Evolutionary conservation across 2,888 invertebrate species (phyloP).

Genomic region (Pasiphila rectangulata): DNA sequence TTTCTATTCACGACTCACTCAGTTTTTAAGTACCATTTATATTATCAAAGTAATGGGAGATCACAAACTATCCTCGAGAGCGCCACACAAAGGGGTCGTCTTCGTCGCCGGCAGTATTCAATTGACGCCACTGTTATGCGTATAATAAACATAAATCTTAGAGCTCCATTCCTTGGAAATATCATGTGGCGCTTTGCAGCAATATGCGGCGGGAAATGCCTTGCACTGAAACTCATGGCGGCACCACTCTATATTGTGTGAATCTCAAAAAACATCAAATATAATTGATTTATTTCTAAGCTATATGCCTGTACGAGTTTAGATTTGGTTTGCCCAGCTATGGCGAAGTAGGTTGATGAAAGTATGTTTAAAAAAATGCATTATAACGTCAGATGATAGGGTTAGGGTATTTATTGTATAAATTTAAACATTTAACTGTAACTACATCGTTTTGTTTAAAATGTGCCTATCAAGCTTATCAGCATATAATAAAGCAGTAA

Average conservation of each 20-base stretch:
- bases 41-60: slow-evolving; percentile 44
- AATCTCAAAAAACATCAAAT: no score
- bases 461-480: background rate
- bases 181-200: slow-evolving; percentile 46
- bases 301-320: no score
- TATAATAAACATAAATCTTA: slow-evolving; percentile 59
- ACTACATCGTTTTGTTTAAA: background rate
- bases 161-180: slow-evolving; percentile 46
- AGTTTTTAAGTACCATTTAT: slow-evolving; percentile 48
- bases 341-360: no score
- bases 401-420: no score
- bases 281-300: no score
- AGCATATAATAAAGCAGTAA: no score
- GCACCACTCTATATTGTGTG: slow-evolving; percentile 29
- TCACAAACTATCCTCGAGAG: slow-evolving; percentile 40
- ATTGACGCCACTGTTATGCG: slow-evolving; percentile 55
- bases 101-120: slow-evolving; percentile 44
- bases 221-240: slow-evolving; percentile 31
- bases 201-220: slow-evolving; percentile 41
- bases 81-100: slow-evolving; percentile 43
- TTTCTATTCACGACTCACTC: slow-evolving; percentile 33
- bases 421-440: no score
- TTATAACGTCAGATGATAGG: no score
- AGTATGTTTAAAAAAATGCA: no score
- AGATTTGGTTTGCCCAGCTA: no score